Conservation (phyloP, 2,797 vertebrate species). For the Ficedula albicollis region DNA sequence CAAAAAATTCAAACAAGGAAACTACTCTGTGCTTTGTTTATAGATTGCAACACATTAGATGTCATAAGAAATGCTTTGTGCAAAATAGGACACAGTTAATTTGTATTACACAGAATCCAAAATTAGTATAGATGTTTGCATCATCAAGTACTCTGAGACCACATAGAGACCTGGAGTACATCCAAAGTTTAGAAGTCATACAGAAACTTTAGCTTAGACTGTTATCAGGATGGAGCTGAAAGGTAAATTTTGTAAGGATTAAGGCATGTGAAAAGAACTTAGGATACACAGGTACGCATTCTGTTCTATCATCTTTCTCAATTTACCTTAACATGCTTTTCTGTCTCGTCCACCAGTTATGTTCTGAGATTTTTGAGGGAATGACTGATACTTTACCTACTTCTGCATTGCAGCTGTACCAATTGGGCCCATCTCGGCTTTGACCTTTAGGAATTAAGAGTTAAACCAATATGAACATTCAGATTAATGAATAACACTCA, state of each 20-base stretch:
- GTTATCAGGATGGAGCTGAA: background rate
- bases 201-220: background rate
- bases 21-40: background rate
- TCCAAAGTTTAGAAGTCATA: background rate
- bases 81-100: background rate
- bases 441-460: slow-evolving; percentile 3
- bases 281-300: accelerated
- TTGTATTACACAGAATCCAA: background rate
- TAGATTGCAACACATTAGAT: background rate
- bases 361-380: background rate
- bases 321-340: background rate
- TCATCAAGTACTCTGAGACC: background rate
- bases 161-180: background rate
- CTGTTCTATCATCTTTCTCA: background rate
- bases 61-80: background rate
- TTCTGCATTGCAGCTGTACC: background rate
- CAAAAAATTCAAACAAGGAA: background rate
- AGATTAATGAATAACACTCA: slow-evolving; percentile 11
- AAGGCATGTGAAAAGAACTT: background rate
- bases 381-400: background rate
- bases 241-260: background rate
- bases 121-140: background rate
- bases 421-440: background rate
- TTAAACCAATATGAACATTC: background rate
- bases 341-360: background rate